Conservation (phyloP, 2,888 invertebrate species). For the Congeria kusceri region DNA sequence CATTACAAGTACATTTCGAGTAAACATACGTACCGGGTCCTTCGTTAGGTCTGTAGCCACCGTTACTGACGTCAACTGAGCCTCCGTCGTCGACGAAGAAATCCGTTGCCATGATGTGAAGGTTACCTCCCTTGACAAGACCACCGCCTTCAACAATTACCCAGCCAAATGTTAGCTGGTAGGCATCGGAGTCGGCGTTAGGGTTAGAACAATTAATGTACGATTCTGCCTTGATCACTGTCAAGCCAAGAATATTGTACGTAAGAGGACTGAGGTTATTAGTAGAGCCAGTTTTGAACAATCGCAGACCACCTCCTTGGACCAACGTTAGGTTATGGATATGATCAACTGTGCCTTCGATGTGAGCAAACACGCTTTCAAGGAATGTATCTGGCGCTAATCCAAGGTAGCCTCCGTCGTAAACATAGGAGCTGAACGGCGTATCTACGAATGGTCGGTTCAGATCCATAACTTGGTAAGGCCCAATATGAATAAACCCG, state of each 20-base stretch:
- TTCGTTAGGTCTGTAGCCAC: constrained; percentile 68
- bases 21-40: constrained; percentile 70
- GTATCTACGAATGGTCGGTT: constrained; percentile 71
- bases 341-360: constrained; percentile 75
- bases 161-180: constrained; percentile 66
- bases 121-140: constrained; percentile 66
- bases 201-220: constrained; percentile 71
- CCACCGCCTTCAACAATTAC: constrained; percentile 77
- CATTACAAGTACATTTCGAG: too few species aligned
- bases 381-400: constrained; percentile 76
- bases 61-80: constrained; percentile 73
- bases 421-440: constrained; percentile 77
- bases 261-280: constrained; percentile 62
- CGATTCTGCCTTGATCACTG: constrained; percentile 73
- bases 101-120: constrained; percentile 69
- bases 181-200: constrained; percentile 69
- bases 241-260: constrained; percentile 71
- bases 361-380: constrained; percentile 73
- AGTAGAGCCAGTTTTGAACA: constrained; percentile 75
- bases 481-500: constrained; percentile 75
- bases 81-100: constrained; percentile 78
- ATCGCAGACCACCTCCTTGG: constrained; percentile 69
- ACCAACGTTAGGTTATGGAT: constrained; percentile 75
- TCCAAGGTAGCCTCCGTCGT: constrained; percentile 74
- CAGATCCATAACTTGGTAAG: constrained; percentile 74